phyloP scores from a whole-genome alignment of 2,797 vertebrate genomes.

The Oryzias sinensis region DNA sequence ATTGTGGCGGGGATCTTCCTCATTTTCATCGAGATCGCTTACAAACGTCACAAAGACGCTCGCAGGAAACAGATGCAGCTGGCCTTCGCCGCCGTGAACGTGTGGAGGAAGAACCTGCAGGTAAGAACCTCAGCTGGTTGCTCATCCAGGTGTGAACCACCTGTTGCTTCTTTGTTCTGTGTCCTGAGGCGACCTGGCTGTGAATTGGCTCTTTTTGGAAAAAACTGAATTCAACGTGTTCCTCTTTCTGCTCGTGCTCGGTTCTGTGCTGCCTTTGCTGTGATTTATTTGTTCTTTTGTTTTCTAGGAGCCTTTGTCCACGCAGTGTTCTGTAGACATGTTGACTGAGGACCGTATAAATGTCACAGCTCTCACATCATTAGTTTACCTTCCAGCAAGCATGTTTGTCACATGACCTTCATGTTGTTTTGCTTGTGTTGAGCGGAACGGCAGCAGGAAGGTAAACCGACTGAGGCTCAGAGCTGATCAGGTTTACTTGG shows the following conservation, averaged over 20 bases:
- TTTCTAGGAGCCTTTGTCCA: not conserved
- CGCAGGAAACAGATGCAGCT: constrained; percentile 99
- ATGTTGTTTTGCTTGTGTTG: not conserved
- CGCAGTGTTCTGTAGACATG: not conserved
- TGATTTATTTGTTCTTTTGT: not conserved
- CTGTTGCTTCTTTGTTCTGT: too few relatives aligned
- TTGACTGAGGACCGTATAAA: not conserved
- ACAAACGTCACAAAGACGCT: constrained; percentile 97
- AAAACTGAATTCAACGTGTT: too few relatives aligned
- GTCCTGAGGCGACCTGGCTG: too few relatives aligned
- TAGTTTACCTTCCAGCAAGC: constrained; percentile 1
- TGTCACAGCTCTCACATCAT: not conserved
- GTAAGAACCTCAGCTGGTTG: constrained; percentile 61
- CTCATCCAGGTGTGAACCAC: too few relatives aligned
- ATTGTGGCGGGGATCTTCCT: constrained; percentile 98
- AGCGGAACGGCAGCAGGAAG: not conserved
- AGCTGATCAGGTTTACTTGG: not conserved
- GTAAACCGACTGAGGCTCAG: not conserved
- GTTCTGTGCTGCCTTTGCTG: not conserved
- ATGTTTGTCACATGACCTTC: not conserved
- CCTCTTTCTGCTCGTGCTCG: not conserved
- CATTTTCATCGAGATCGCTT: constrained; percentile 98
- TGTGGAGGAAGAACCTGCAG: constrained; percentile 98
- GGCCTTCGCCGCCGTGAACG: constrained; percentile 95
- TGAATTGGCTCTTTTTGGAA: too few relatives aligned